These are phyloP conservation scores for Drosophila rhopaloa DNA, from an alignment of 1,140 invertebrate species.

Conservation along the genomic window DNA sequence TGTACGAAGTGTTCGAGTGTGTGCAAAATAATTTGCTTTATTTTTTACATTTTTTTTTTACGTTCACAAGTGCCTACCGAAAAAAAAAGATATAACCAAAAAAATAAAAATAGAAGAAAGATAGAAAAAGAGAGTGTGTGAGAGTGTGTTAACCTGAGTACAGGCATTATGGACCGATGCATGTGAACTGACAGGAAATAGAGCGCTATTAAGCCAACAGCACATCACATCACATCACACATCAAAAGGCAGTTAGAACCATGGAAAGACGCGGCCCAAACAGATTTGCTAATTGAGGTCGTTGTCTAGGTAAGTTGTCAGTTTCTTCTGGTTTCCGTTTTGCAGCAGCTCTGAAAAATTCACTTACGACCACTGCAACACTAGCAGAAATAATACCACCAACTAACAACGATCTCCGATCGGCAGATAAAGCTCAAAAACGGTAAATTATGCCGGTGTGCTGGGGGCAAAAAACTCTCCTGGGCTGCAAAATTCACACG, in stretches of 20 bases:
- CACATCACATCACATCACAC: slow-evolving; percentile 19
- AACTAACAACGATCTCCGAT: slow-evolving; percentile 30
- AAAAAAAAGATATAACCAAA: slow-evolving; percentile 9
- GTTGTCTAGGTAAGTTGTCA: slow-evolving; percentile 73
- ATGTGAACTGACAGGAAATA: slow-evolving; percentile 78
- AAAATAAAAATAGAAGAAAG: background rate
- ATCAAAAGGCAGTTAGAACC: slow-evolving; percentile 60
- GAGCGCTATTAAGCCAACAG: slow-evolving; percentile 66
- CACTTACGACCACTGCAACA: slow-evolving; percentile 48
- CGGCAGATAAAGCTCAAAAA: slow-evolving; percentile 49
- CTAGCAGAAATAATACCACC: slow-evolving; percentile 7
- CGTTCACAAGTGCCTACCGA: slow-evolving; percentile 26
- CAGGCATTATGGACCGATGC: slow-evolving; percentile 49
- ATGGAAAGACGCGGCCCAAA: slow-evolving; percentile 59
- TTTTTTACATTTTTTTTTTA: slow-evolving; percentile 11
- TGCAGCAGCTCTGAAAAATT: slow-evolving; percentile 65
- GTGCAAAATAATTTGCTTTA: slow-evolving; percentile 11
- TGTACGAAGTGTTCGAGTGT: slow-evolving; percentile 28
- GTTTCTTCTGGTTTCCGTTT: slow-evolving; percentile 23
- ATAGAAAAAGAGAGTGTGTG: slow-evolving; percentile 16
- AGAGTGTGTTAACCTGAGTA: slow-evolving; percentile 30
- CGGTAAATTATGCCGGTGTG: slow-evolving; percentile 79
- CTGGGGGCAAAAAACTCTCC: slow-evolving; percentile 31
- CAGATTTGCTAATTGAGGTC: slow-evolving; percentile 76
- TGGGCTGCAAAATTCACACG: slow-evolving; percentile 35